Evolutionary conservation across 2,113 vertebrate species (phyloP).

Genomic region (Oreochromis tanganicae): DNA sequence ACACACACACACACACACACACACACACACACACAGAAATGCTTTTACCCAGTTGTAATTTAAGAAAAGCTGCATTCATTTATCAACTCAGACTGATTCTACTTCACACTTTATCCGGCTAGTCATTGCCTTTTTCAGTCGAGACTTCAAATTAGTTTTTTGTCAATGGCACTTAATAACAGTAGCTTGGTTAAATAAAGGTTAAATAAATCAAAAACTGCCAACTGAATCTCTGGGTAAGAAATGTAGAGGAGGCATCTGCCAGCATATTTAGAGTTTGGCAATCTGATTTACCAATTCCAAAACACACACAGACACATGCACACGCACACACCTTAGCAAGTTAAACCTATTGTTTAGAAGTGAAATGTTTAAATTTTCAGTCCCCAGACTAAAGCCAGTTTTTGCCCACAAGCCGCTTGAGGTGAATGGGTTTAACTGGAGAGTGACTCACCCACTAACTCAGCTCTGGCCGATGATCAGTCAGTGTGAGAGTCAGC

Average conservation of each 20-base stretch:
- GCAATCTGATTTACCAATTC: background rate
- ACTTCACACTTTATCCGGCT: background rate
- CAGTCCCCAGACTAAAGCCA: background rate
- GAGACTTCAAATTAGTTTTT: background rate
- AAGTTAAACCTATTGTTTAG: conserved; percentile 26
- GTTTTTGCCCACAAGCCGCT: background rate
- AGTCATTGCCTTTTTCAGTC: background rate
- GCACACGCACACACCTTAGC: conserved; percentile 14
- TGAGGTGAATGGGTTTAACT: conserved; percentile 50
- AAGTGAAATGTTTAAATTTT: conserved; percentile 33
- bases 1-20: background rate
- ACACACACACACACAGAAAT: background rate
- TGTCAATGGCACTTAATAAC: background rate
- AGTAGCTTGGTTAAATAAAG: background rate
- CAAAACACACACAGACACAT: background rate
- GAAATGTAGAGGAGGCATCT: background rate
- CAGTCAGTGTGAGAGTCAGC: conserved; percentile 29
- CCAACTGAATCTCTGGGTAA: background rate
- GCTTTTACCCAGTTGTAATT: background rate
- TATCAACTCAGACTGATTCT: background rate
- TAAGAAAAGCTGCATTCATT: conserved; percentile 15
- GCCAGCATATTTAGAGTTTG: conserved; percentile 18
- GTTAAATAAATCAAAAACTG: conserved; percentile 14
- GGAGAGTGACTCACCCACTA: conserved; percentile 42
- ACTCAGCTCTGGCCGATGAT: conserved; percentile 25